These are phyloP conservation scores for Myripristis murdjan DNA, from an alignment of 2,797 vertebrate genomes.

Conservation along the genomic window DNA sequence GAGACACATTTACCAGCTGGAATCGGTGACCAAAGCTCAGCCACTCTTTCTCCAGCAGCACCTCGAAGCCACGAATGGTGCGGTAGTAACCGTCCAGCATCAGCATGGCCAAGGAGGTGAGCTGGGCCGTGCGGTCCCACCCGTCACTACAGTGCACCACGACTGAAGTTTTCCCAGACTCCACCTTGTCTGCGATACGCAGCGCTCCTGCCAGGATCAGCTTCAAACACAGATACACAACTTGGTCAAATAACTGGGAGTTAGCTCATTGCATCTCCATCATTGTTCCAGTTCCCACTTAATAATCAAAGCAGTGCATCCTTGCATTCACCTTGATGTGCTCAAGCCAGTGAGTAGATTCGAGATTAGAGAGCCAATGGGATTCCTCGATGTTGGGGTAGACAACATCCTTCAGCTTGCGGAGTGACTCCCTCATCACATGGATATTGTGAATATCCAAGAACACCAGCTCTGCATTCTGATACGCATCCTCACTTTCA, in stretches of 20 bases:
- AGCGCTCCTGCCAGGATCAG: constrained; percentile 95
- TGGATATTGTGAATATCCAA: constrained; percentile 99
- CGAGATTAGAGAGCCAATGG: constrained; percentile 96
- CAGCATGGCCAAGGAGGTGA: constrained; percentile 95
- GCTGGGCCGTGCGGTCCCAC: constrained; percentile 96
- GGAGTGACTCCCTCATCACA: constrained; percentile 97
- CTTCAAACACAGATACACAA: constrained; percentile 70
- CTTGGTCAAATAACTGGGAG: not conserved
- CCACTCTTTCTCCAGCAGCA: constrained; percentile 98
- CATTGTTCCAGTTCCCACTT: too few relatives aligned
- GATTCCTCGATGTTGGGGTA: constrained; percentile 97
- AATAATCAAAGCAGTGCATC: not conserved
- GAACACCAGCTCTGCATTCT: constrained; percentile 97
- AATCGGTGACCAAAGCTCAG: constrained; percentile 97
- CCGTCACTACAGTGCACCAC: constrained; percentile 98
- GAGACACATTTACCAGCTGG: constrained; percentile 89
- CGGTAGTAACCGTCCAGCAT: constrained; percentile 96
- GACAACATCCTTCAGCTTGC: constrained; percentile 96
- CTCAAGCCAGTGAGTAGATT: constrained; percentile 98
- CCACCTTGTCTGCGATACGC: constrained; percentile 96
- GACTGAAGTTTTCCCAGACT: constrained; percentile 96
- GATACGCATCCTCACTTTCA: constrained; percentile 98
- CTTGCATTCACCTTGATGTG: constrained; percentile 92
- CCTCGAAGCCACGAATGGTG: constrained; percentile 93
- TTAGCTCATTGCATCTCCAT: not conserved